These are phyloP conservation scores for Chloroclystis v-ata DNA, from an alignment of 2,888 invertebrate genomes.

Conservation along the genomic window DNA sequence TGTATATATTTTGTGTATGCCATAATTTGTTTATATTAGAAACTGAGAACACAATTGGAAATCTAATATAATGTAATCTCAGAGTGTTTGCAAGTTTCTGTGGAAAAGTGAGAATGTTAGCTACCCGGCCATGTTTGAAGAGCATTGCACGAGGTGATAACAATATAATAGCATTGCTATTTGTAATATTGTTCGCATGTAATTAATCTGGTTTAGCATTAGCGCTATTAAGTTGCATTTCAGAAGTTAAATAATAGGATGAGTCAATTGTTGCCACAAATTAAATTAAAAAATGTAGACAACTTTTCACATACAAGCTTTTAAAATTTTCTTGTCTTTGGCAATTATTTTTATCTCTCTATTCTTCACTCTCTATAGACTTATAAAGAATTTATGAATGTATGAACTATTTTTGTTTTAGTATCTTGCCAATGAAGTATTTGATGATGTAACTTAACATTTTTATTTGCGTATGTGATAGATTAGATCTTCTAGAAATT, in stretches of 20 bases:
- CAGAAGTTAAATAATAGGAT: background rate
- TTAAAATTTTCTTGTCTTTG: slow-evolving; percentile 44
- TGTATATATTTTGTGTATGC: slow-evolving; percentile 72
- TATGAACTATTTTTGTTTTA: slow-evolving; percentile 54
- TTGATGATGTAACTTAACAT: slow-evolving; percentile 54
- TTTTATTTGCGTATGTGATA: slow-evolving; percentile 69
- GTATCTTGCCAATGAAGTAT: slow-evolving; percentile 76
- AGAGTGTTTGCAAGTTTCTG: slow-evolving; percentile 62
- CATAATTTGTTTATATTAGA: slow-evolving; percentile 49
- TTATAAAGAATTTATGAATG: slow-evolving; percentile 59
- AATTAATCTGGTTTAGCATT: background rate
- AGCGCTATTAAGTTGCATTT: slow-evolving; percentile 1
- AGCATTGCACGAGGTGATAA: slow-evolving; percentile 63
- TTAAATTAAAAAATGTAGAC: background rate
- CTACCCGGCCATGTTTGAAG: slow-evolving; percentile 67
- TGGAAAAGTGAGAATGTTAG: slow-evolving; percentile 46
- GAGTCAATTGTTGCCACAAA: slow-evolving; percentile 1
- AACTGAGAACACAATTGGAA: slow-evolving; percentile 50
- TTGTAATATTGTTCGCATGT: slow-evolving; percentile 65
- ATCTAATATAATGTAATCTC: slow-evolving; percentile 68
- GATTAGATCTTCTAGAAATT: slow-evolving; percentile 67
- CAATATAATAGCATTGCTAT: slow-evolving; percentile 54
- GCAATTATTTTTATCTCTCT: slow-evolving; percentile 61
- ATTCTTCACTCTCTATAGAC: slow-evolving; percentile 71
- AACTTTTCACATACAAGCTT: background rate